Evolutionary conservation across 2,888 invertebrate genomes (phyloP), one percentile per base, ranked within the genome.

Genomic region (Ariolimax columbianus): DNA sequence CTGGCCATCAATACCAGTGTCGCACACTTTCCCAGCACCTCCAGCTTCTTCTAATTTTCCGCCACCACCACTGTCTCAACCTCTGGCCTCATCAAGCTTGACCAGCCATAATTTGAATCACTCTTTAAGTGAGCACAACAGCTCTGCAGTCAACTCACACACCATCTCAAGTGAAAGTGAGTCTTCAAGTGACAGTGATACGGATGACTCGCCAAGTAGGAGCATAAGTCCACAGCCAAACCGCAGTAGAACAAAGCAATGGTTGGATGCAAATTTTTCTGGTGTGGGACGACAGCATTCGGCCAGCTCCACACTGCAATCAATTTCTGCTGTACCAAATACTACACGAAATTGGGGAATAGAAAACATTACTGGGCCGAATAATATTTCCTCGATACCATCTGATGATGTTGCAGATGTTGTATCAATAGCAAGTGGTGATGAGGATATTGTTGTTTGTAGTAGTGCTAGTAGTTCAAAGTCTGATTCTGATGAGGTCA

Each of bases 391-490:
- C 14, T 43, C 33, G 19, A 7, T 6, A n/a, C 40, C 47, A 43
- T 38, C 33, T 43, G 70, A 51, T 30, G 63, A 63, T 63, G 55
- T 33, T 36, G 23, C n/a, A 30, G 75, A 83, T 75, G 79, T 84
- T 43, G 77, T 84, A 17, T 84, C 79, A 40, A 68, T 83, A 75
- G 78, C 23, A 43, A 84, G 84, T 72, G 78, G 55, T 63, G 85
- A 81, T 66, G 85, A 85, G 23, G 85, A 85, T 38, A 63, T 85
- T 43, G 66, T 81, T 59, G 81, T 85, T 6, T 81, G 85, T 30
- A 84, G 84, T 36, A 79, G 84, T 84, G 73, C 66, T 33, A 84
- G 77, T 59, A 79, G 79, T 47, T 30, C 68, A 33, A 72, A 77
- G 43, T 85, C 85, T 59, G 81, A 85, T 40, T 59, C 72, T 26